phyloP scores from a whole-genome alignment of 2,113 vertebrate genomes.

The Rhinolophus ferrumequinum region DNA sequence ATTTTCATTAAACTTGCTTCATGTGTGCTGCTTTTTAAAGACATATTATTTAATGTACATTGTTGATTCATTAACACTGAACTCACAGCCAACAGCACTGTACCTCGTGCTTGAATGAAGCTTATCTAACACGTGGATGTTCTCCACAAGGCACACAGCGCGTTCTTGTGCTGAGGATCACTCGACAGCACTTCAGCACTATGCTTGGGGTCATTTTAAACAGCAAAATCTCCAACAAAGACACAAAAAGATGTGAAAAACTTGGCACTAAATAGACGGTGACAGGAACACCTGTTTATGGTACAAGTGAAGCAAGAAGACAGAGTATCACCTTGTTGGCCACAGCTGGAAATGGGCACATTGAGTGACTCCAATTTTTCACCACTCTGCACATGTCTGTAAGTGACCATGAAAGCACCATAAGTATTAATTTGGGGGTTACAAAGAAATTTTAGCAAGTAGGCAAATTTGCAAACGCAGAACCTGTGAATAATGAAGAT shows the following conservation, averaged over 20 bases:
- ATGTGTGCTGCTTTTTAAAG: neutral
- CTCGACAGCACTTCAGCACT: neutral
- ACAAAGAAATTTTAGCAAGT: slow-evolving; percentile 8
- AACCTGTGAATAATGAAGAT: neutral
- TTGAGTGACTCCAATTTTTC: neutral
- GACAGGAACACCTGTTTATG: neutral
- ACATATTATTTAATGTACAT: neutral
- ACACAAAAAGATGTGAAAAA: neutral
- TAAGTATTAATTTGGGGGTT: neutral
- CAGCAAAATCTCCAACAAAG: neutral
- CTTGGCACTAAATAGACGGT: neutral
- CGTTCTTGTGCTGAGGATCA: neutral
- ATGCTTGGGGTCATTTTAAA: neutral
- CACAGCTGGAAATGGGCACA: neutral
- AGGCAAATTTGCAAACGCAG: neutral
- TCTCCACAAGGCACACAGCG: neutral
- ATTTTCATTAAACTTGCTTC: slow-evolving; percentile 12
- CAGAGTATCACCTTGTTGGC: neutral
- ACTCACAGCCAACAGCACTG: neutral
- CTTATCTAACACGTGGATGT: neutral
- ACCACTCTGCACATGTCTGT: neutral
- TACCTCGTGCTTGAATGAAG: neutral
- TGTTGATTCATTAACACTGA: neutral
- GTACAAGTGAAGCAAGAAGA: neutral
- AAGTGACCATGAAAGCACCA: neutral